Evolutionary conservation across 1,140 invertebrate species (phyloP).

Genomic region (Drosophila melanica): DNA sequence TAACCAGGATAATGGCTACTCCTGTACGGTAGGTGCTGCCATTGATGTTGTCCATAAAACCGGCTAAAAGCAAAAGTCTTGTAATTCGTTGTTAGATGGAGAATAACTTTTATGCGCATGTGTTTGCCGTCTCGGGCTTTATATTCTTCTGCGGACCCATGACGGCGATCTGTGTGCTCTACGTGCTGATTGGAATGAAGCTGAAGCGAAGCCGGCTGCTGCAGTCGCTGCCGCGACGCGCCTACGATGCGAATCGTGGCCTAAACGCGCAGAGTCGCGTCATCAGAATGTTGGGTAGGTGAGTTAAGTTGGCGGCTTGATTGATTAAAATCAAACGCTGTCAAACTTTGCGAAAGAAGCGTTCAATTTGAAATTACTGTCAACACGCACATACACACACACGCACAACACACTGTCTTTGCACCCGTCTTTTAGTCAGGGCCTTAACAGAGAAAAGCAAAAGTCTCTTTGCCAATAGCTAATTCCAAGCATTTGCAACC

Average conservation of each 20-base stretch:
- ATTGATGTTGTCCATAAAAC: conserved; percentile 1
- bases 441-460: too few species aligned
- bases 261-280: conserved; percentile 86
- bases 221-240: conserved; percentile 62
- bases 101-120: conserved; percentile 87
- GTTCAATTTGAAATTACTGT: conserved; percentile 69
- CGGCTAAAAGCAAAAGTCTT: conserved; percentile 1
- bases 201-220: conserved; percentile 85
- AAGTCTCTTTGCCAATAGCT: neutral
- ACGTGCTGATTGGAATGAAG: conserved; percentile 91
- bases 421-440: conserved; percentile 14
- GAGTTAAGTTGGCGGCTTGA: conserved; percentile 58
- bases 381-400: conserved; percentile 18
- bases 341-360: conserved; percentile 49
- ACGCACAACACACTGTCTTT: conserved; percentile 1
- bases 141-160: conserved; percentile 94
- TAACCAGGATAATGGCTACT: conserved; percentile 84
- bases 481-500: conserved; percentile 33
- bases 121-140: conserved; percentile 92
- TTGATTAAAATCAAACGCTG: conserved; percentile 61
- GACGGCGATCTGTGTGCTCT: conserved; percentile 92
- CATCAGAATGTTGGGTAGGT: conserved; percentile 88
- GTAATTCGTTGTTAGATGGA: conserved; percentile 81
- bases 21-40: conserved; percentile 79
- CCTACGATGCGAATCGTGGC: conserved; percentile 66